Evolutionary conservation across 2,797 vertebrate species (phyloP).

Genomic region (Yasuhikotakia modesta): DNA sequence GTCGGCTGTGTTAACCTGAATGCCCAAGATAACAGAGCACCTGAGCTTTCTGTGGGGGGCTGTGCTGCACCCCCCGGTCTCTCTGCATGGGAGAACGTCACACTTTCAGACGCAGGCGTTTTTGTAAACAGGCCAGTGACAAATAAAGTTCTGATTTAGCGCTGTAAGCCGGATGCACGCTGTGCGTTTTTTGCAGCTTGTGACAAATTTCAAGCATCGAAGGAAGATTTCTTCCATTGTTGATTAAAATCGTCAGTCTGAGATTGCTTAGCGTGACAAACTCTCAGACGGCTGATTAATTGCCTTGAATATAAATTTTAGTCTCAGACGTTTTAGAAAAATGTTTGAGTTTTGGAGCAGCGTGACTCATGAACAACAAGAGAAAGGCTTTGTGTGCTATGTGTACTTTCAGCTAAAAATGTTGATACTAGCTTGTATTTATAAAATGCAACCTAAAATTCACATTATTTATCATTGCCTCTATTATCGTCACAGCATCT

Average conservation of each 20-base stretch:
- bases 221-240: neutral
- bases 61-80: conserved; percentile 59
- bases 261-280: neutral
- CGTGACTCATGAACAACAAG: no score
- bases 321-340: neutral
- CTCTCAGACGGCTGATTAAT: neutral
- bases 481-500: no score
- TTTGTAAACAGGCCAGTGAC: conserved; percentile 35
- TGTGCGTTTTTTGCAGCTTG: neutral
- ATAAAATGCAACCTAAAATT: no score
- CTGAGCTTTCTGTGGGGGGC: conserved; percentile 79
- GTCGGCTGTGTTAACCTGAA: conserved; percentile 80
- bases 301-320: neutral
- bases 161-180: neutral
- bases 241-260: neutral
- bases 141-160: conserved; percentile 21
- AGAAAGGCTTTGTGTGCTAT: no score
- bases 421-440: no score
- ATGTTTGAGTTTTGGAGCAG: neutral
- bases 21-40: conserved; percentile 75
- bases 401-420: no score
- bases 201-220: neutral
- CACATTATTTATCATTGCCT: no score
- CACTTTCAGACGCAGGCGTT: conserved; percentile 32
- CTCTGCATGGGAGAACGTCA: conserved; percentile 35